Conservation (phyloP, 2,888 invertebrate species). For the Cyrtodaria siliqua region DNA sequence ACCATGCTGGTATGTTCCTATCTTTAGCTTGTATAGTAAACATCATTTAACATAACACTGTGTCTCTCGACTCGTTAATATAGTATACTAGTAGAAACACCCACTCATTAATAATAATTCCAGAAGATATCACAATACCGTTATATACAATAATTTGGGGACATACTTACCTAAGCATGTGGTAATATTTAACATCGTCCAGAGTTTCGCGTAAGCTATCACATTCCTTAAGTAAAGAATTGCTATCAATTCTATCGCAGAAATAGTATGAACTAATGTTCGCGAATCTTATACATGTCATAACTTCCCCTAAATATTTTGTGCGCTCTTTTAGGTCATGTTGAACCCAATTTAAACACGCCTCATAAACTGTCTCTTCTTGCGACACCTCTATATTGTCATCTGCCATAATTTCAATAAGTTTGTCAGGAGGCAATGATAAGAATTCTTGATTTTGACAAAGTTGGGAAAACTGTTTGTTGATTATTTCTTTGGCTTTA, state of each 20-base stretch:
- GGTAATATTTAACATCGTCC: constrained; percentile 79
- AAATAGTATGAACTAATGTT: constrained; percentile 85
- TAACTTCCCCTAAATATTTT: constrained; percentile 72
- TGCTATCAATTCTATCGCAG: constrained; percentile 83
- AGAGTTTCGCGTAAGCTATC: constrained; percentile 69
- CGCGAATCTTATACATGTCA: constrained; percentile 83
- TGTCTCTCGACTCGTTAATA: too few relatives aligned
- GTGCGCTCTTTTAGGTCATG: constrained; percentile 67
- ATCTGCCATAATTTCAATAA: constrained; percentile 82
- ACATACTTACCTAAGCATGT: constrained; percentile 77
- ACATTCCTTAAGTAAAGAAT: constrained; percentile 70
- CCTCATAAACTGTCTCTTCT: constrained; percentile 83
- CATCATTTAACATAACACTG: too few relatives aligned
- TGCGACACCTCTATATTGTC: constrained; percentile 80
- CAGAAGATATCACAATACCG: too few relatives aligned
- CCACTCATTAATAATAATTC: too few relatives aligned
- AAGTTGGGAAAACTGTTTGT: constrained; percentile 75
- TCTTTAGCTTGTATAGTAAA: too few relatives aligned
- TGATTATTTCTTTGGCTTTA: constrained; percentile 80
- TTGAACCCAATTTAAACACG: constrained; percentile 82
- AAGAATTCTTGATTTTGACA: constrained; percentile 83
- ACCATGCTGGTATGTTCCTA: too few relatives aligned
- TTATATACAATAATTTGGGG: background rate
- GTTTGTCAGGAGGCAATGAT: constrained; percentile 81
- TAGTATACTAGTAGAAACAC: too few relatives aligned